Percentiles rank a stretch among this genome's conserved stretches.
These are phyloP conservation scores for Matsumyia berberina DNA, from an alignment of 2,888 invertebrate genomes.

Conservation along the genomic window DNA sequence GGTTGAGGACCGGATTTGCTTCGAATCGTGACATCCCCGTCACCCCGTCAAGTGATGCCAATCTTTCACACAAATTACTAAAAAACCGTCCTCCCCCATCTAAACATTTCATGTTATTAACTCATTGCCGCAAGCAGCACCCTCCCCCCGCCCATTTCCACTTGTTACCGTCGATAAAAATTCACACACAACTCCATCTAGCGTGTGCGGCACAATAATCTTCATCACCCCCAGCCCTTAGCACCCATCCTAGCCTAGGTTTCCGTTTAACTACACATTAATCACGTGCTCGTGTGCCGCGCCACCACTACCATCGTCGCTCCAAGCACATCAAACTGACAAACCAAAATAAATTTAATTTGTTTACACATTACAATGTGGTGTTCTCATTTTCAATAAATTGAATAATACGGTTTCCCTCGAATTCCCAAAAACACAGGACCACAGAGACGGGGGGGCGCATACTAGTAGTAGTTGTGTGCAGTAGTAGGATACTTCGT, in stretches of 20 bases:
- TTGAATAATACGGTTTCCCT: constrained; percentile 74
- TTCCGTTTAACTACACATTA: constrained; percentile 76
- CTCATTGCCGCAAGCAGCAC: constrained; percentile 10
- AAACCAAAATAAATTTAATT: constrained; percentile 77
- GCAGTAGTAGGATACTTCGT: constrained; percentile 22
- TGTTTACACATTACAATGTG: constrained; percentile 76
- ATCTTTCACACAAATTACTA: too few species aligned
- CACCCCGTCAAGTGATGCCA: not conserved
- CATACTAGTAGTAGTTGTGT: too few species aligned
- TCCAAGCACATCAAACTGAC: constrained; percentile 70
- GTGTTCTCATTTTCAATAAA: constrained; percentile 76
- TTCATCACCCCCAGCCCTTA: constrained; percentile 2
- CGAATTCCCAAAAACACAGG: constrained; percentile 51
- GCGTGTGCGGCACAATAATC: not conserved
- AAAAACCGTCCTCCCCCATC: too few species aligned
- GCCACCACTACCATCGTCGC: constrained; percentile 16
- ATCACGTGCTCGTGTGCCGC: constrained; percentile 70
- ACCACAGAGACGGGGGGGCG: constrained; percentile 14
- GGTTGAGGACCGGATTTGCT: too few species aligned
- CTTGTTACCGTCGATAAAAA: constrained; percentile 23
- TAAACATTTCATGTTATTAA: too few species aligned
- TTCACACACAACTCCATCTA: not conserved
- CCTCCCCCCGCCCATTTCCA: not conserved
- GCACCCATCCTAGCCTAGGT: constrained; percentile 48
- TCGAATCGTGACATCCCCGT: not conserved